A percentile compares a stretch with the other conserved stretches of the same genome.
phyloP scores from a whole-genome alignment of 2,113 vertebrate genomes.

The Hypocryptadius cinnamomeus region DNA sequence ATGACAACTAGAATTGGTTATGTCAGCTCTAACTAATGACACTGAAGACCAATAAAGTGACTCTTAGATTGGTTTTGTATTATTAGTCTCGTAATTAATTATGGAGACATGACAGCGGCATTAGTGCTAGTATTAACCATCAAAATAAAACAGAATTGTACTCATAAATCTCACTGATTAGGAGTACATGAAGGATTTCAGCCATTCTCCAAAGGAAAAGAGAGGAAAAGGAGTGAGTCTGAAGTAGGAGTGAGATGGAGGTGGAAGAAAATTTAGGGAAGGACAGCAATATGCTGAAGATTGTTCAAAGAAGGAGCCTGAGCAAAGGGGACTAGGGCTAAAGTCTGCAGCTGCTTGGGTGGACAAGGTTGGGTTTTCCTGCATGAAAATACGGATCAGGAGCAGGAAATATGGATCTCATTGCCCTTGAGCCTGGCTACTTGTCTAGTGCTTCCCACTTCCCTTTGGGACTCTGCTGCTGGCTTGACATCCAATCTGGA shows the following conservation, averaged over 20 bases:
- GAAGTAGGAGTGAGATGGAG: background rate
- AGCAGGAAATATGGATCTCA: background rate
- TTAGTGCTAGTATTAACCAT: slow-evolving; percentile 40
- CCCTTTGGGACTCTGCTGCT: background rate
- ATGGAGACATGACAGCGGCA: slow-evolving; percentile 23
- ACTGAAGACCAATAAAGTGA: slow-evolving; percentile 18
- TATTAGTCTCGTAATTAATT: slow-evolving; percentile 56
- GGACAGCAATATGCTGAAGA: background rate
- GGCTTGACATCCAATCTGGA: background rate
- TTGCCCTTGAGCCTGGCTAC: background rate
- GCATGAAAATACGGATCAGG: too few relatives aligned
- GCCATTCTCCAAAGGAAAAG: background rate
- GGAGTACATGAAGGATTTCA: background rate
- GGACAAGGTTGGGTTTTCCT: background rate
- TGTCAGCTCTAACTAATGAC: slow-evolving; percentile 41
- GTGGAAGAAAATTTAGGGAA: background rate
- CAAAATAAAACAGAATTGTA: slow-evolving; percentile 48
- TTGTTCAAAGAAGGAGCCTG: background rate
- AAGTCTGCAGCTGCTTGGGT: background rate
- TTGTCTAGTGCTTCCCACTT: background rate
- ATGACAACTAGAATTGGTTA: slow-evolving; percentile 17
- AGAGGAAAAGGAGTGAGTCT: background rate
- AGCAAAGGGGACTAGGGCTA: background rate
- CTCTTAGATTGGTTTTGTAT: slow-evolving; percentile 27
- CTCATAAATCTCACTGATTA: slow-evolving; percentile 44